Percentiles rank a stretch among this genome's conserved stretches.
phyloP scores from a whole-genome alignment of 2,888 invertebrate genomes.

The Aphodius granarius region DNA sequence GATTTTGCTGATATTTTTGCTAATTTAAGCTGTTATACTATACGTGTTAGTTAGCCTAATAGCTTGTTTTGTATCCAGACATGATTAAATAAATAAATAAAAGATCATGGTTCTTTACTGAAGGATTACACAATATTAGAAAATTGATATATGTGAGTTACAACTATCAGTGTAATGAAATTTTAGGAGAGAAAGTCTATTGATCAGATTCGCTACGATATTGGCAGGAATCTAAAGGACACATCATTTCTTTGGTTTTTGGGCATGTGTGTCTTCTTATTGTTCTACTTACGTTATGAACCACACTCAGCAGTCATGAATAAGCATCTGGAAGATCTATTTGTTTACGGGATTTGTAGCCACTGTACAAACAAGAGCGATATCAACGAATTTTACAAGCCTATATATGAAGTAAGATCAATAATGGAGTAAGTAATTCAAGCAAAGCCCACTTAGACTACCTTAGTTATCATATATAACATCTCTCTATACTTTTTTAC shows the following conservation, averaged over 20 bases:
- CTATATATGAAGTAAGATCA: neutral
- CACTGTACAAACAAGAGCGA: neutral
- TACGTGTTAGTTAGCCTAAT: too few relatives aligned
- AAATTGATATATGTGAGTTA: too few relatives aligned
- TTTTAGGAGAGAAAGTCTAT: slow-evolving; percentile 2
- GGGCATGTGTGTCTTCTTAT: neutral
- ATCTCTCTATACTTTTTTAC: too few relatives aligned
- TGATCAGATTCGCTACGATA: neutral
- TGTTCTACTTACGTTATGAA: neutral
- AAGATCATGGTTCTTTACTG: too few relatives aligned
- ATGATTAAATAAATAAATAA: too few relatives aligned
- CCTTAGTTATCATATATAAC: too few relatives aligned
- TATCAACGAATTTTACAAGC: too few relatives aligned
- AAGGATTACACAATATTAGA: too few relatives aligned
- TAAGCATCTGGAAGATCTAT: slow-evolving; percentile 11
- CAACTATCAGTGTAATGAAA: neutral
- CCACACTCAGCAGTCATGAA: neutral
- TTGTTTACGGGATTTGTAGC: neutral
- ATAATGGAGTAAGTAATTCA: slow-evolving; percentile 22
- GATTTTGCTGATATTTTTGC: too few relatives aligned
- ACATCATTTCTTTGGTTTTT: neutral
- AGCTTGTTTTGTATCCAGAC: too few relatives aligned
- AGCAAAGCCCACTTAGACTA: too few relatives aligned
- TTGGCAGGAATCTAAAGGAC: neutral
- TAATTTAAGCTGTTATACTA: too few relatives aligned